Conservation (phyloP, 1,140 invertebrate genomes). For the Cataglyphis hispanica region DNA sequence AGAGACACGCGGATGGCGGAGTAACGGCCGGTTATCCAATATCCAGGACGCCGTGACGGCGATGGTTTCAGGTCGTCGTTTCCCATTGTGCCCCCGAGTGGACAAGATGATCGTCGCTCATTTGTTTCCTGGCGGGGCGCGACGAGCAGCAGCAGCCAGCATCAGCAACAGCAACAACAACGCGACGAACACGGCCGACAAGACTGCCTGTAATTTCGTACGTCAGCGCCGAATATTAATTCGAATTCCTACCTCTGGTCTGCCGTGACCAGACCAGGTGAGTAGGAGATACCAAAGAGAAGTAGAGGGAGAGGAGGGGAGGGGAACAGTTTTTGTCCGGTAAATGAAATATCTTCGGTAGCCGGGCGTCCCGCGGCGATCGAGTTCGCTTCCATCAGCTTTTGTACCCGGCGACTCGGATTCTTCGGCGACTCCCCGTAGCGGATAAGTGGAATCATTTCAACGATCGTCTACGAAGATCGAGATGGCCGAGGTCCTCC, state of each 20-base stretch:
- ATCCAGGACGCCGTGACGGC: slow-evolving; percentile 61
- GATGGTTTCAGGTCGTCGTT: slow-evolving; percentile 67
- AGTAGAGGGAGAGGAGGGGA: slow-evolving; percentile 1
- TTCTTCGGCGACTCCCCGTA: slow-evolving; percentile 81
- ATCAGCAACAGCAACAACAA: slow-evolving; percentile 36
- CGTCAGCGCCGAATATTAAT: slow-evolving; percentile 87
- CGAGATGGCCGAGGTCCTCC: slow-evolving; percentile 57
- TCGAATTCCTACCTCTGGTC: slow-evolving; percentile 82
- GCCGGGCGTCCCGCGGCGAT: slow-evolving; percentile 81
- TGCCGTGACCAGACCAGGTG: slow-evolving; percentile 58
- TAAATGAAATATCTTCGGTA: slow-evolving; percentile 85
- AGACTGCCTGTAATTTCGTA: slow-evolving; percentile 83
- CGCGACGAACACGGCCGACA: slow-evolving; percentile 62
- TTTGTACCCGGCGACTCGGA: slow-evolving; percentile 77
- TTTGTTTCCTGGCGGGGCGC: slow-evolving; percentile 84
- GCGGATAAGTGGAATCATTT: slow-evolving; percentile 84
- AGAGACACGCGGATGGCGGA: slow-evolving; percentile 2
- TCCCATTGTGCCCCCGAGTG: slow-evolving; percentile 81
- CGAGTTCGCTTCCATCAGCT: slow-evolving; percentile 82
- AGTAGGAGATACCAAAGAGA: slow-evolving; percentile 29
- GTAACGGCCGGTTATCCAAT: slow-evolving; percentile 70
- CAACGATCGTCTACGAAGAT: slow-evolving; percentile 74
- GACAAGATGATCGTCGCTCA: slow-evolving; percentile 84
- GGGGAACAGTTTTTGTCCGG: slow-evolving; percentile 80
- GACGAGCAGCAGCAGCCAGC: slow-evolving; percentile 52